Percentiles rank a stretch among this genome's conserved stretches.
Conservation (phyloP, 2,888 invertebrate species). For the Rugalucina vietnamica region DNA sequence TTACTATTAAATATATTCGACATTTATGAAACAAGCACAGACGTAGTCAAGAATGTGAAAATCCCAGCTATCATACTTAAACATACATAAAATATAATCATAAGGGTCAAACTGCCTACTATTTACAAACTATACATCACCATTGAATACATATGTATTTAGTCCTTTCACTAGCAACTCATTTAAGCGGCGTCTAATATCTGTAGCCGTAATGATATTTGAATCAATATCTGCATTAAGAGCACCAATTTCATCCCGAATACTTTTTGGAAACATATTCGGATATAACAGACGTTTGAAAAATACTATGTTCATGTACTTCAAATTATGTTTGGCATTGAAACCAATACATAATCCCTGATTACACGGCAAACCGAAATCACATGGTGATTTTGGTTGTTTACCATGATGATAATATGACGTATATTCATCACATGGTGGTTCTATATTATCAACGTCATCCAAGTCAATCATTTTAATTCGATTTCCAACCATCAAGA, state of each 20-base stretch:
- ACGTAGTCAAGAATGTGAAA: no score
- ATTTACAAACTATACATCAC: no score
- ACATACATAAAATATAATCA: no score
- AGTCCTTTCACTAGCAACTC: background rate
- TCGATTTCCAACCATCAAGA: slow-evolving; percentile 73
- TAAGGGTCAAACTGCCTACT: no score
- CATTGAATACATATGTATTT: no score
- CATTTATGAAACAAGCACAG: no score
- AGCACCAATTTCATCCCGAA: slow-evolving; percentile 61
- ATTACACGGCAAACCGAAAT: slow-evolving; percentile 67
- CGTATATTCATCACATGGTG: slow-evolving; percentile 67
- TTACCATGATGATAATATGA: slow-evolving; percentile 19
- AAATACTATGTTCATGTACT: slow-evolving; percentile 75
- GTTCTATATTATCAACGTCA: slow-evolving; percentile 80
- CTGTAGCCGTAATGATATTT: background rate
- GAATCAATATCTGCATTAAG: slow-evolving; percentile 49
- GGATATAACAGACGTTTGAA: slow-evolving; percentile 75
- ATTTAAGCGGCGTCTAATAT: background rate
- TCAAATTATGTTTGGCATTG: slow-evolving; percentile 78
- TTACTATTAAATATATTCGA: no score
- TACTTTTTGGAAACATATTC: slow-evolving; percentile 70
- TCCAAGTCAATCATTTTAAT: slow-evolving; percentile 81
- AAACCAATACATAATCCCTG: slow-evolving; percentile 76
- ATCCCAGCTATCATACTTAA: no score
- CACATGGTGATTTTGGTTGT: slow-evolving; percentile 51